A percentile compares a stretch with the other conserved stretches of the same genome.
These are phyloP conservation scores for Otus sunia DNA, from an alignment of 2,113 vertebrate genomes.

Conservation along the genomic window DNA sequence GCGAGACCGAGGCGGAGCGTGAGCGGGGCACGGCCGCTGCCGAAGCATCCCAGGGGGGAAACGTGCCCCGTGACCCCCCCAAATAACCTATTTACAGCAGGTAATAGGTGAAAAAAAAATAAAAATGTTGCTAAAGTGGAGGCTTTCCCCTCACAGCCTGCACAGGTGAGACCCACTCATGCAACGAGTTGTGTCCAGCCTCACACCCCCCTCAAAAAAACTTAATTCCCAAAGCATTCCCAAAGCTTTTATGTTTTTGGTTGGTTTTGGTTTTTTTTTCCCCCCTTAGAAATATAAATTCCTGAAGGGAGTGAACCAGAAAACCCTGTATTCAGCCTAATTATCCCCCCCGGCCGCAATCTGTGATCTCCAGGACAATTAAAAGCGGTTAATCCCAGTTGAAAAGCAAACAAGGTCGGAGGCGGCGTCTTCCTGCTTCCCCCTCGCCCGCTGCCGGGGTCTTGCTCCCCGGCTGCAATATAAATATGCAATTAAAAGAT, in stretches of 20 bases:
- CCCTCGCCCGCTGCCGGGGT: constrained; percentile 40
- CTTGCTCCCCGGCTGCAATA: constrained; percentile 62
- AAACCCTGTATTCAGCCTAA: constrained; percentile 61
- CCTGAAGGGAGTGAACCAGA: constrained; percentile 39
- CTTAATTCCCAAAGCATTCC: not conserved
- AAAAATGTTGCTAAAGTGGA: not conserved
- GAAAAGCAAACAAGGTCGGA: constrained; percentile 71
- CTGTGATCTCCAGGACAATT: constrained; percentile 63
- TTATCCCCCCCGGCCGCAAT: constrained; percentile 46
- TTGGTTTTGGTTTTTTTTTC: not conserved
- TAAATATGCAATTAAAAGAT: constrained; percentile 78
- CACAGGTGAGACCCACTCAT: not conserved
- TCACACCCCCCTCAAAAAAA: rapidly evolving
- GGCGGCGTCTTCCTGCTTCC: constrained; percentile 25
- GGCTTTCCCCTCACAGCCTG: too few species aligned
- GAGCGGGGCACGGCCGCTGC: not conserved
- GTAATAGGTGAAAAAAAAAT: not conserved
- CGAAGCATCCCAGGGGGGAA: not conserved
- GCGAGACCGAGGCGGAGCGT: rapidly evolving
- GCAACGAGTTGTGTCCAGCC: not conserved
- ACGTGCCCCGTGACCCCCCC: rapidly evolving
- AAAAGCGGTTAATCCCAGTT: constrained; percentile 60
- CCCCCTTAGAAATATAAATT: constrained; percentile 14
- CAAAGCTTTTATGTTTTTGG: not conserved
- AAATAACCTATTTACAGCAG: not conserved